Evolutionary conservation across 2,888 invertebrate species (phyloP), one percentile per base, ranked within the genome.

Genomic region (Andricus curvator): DNA sequence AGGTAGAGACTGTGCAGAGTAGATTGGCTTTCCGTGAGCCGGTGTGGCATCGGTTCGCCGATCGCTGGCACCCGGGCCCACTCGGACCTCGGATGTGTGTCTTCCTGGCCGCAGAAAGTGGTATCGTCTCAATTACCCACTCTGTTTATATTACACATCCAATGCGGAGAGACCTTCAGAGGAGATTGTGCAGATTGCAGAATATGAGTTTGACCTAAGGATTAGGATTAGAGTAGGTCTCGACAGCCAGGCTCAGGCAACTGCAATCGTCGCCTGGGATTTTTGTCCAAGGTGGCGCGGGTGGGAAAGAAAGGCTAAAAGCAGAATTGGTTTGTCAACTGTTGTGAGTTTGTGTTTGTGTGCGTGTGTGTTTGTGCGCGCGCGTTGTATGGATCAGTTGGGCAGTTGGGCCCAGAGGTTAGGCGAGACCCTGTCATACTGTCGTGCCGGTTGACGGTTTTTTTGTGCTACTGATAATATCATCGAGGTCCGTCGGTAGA

Each of bases 161-260:
- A 56, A 20, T 56, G 56, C 22, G 48, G 48, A 70, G 29, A 48
- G 70, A 70, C 70, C 25, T 70, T 70, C 67, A 41, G 25, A 25
- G 70, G 48, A 20, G 48, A 70, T 22, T 70, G 81, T 79, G 78
- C 56, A n/a, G 56, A n/a, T n/a, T 56, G 77, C 56, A 56, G 56
- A 56, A 56, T 56, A 56, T 56, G 56, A 78, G 80, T 80, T 74
- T 74, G 48, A 66, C 68, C n/a, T n/a, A 56, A 56, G 56, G 56
- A 56, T 56, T 56, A 56, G 80, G 80, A 80, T 81, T 79, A 79
- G 81, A 81, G 84, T 83, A 85, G 80, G 64, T 74, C 51, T 62
- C 65, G 25, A 77, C 60, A 81, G n/a, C 37, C 51, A 76, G 67
- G 48, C 29, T 22, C 41, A 76, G 48, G 70, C 48, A 29, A 70